Percentiles rank a stretch among this genome's conserved stretches.
Evolutionary conservation across 2,888 invertebrate genomes (phyloP).

Genomic region (Hydropsyche betteni): DNA sequence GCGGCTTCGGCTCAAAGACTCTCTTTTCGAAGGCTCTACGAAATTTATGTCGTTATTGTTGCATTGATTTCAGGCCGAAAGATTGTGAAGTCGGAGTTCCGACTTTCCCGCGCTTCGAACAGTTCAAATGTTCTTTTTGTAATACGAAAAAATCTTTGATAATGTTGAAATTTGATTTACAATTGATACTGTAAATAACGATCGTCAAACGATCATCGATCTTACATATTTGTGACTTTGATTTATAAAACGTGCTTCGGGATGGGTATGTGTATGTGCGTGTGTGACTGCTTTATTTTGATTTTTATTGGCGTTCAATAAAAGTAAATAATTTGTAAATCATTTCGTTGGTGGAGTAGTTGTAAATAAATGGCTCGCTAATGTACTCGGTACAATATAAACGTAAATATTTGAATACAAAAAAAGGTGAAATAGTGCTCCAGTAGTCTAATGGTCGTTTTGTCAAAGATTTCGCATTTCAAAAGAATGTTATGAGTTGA

Average conservation of each 20-base stretch:
- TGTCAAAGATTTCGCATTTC: conserved; percentile 30
- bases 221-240: not conserved
- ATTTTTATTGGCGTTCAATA: conserved; percentile 17
- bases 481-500: conserved; percentile 28
- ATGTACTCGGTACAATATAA: conserved; percentile 25
- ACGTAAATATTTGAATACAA: conserved; percentile 15
- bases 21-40: not conserved
- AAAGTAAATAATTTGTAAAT: conserved; percentile 27
- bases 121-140: not conserved
- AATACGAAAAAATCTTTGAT: not conserved
- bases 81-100: conserved; percentile 7
- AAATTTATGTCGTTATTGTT: conserved; percentile 39
- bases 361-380: conserved; percentile 22
- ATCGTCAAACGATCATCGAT: conserved; percentile 6
- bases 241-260: not conserved
- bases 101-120: not conserved
- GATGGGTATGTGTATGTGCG: not conserved
- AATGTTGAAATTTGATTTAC: not conserved
- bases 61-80: conserved; percentile 7
- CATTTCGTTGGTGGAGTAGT: conserved; percentile 7
- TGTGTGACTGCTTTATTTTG: not conserved
- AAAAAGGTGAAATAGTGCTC: conserved; percentile 37
- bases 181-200: not conserved
- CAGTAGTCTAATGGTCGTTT: conserved; percentile 40
- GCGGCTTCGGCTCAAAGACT: conserved; percentile 18